Percentiles rank a stretch among this genome's conserved stretches.
phyloP scores from a whole-genome alignment of 2,888 invertebrate genomes.

The Drosophila heteroneura region DNA sequence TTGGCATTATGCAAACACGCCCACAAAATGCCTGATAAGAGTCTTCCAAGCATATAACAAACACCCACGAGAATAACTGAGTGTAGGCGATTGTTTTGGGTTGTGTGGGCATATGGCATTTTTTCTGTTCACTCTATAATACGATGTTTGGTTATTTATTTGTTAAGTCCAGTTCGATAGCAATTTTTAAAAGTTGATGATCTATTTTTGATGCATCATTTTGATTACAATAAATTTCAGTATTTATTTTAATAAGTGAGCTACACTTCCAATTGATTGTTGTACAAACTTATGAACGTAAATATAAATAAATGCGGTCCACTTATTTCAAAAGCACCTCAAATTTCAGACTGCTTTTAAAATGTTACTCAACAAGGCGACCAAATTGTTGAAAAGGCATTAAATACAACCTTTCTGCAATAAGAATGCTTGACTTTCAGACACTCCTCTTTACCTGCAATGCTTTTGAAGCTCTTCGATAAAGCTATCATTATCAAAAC shows the following conservation, averaged over 20 bases:
- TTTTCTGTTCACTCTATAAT: slow-evolving; percentile 9
- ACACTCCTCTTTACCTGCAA: background rate
- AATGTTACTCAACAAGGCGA: slow-evolving; percentile 10
- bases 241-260: slow-evolving; percentile 1
- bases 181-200: background rate
- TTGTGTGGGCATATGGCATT: slow-evolving; percentile 40
- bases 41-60: slow-evolving; percentile 6
- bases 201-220: background rate
- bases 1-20: slow-evolving; percentile 45
- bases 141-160: slow-evolving; percentile 5
- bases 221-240: background rate
- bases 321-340: slow-evolving; percentile 20
- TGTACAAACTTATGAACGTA: slow-evolving; percentile 21
- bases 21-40: slow-evolving; percentile 48
- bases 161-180: background rate
- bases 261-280: slow-evolving; percentile 18
- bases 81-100: slow-evolving; percentile 4
- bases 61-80: background rate
- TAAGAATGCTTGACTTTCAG: background rate
- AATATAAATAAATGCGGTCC: slow-evolving; percentile 31
- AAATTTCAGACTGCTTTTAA: slow-evolving; percentile 24
- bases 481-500: background rate
- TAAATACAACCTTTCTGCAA: background rate
- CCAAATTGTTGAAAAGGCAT: slow-evolving; percentile 18
- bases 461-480: background rate